Evolutionary conservation across 2,888 invertebrate genomes (phyloP), one percentile per base, ranked within the genome.

Genomic region (Tetragnatha montana): DNA sequence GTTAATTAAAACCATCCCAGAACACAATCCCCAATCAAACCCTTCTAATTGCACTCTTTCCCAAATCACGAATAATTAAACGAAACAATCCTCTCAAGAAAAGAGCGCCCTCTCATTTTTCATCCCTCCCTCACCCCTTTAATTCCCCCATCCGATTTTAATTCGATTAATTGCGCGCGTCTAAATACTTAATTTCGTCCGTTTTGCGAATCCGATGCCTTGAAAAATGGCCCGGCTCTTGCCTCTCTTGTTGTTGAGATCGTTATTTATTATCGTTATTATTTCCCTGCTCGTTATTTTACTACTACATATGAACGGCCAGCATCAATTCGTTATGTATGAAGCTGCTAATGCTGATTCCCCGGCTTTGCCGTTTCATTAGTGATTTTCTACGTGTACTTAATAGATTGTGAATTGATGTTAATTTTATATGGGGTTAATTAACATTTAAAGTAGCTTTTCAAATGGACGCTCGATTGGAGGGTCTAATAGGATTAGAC

Each of bases 321-420:
- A 21, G 60, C 70, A 49, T 85, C 85, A 70, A 85, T 85, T 78
- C 71, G 71, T 85, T 79, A 85, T 85, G 73, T 76, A 84, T 78
- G 69, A 68, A 47, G 60, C 50, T 79, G 70, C 49, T 22, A 50
- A 70, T 19, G 70, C 70, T 19, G 76, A 75, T 51, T 74, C 21
- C 19, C 19, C 17, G 69, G 70, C 69, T 78, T 35, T 22, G 85
- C 22, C 17, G 21, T 21, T 70, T 85, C 85, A 85, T 79, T 85
- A 85, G 47, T 71, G 78, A 19, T 79, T 85, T 70, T 51, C 35
- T 50, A 60, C 14, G 17, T 51, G 50, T 8, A 35, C 70, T 70
- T 85, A 85, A 85, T 85, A 85, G 85, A 85, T 85, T 85, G 85
- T 85, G 78, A 85, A 84, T 79, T 85, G 85, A 85, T 85, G 85